phyloP scores from a whole-genome alignment of 2,797 vertebrate species.

The Sebastes taczanowskii region DNA sequence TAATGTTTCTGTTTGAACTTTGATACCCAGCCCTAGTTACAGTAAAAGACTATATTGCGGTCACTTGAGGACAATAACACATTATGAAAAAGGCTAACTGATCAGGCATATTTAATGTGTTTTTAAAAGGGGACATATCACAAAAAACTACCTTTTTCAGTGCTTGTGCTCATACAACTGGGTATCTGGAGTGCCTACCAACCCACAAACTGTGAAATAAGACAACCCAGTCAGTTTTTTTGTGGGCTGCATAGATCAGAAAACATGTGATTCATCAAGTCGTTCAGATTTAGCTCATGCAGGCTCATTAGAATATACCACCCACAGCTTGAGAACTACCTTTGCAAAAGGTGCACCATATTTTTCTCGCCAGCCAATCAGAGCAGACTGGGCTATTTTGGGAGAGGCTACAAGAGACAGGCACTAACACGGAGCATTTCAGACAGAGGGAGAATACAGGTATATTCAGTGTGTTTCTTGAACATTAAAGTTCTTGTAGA shows the following conservation, averaged over 20 bases:
- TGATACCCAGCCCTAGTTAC: neutral
- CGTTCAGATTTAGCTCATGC: neutral
- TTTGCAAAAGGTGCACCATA: too few relatives aligned
- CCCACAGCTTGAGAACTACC: too few relatives aligned
- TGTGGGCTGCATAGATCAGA: too few relatives aligned
- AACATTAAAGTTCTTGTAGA: neutral
- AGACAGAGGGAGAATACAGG: neutral
- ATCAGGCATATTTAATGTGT: neutral
- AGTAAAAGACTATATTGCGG: neutral
- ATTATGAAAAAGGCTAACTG: neutral
- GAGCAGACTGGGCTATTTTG: neutral
- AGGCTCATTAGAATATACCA: neutral
- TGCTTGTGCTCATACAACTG: too few relatives aligned
- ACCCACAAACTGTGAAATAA: too few relatives aligned
- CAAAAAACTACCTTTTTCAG: neutral
- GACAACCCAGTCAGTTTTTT: too few relatives aligned
- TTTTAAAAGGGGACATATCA: neutral
- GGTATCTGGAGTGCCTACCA: too few relatives aligned
- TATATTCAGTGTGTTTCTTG: neutral
- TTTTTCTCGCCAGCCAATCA: too few relatives aligned
- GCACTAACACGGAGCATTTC: neutral
- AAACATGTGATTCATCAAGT: too few relatives aligned
- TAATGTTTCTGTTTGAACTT: neutral
- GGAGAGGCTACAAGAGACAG: neutral
- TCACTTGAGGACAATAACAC: neutral